These are phyloP conservation scores for Zapornia atra DNA, from an alignment of 2,113 vertebrate species.

Conservation along the genomic window DNA sequence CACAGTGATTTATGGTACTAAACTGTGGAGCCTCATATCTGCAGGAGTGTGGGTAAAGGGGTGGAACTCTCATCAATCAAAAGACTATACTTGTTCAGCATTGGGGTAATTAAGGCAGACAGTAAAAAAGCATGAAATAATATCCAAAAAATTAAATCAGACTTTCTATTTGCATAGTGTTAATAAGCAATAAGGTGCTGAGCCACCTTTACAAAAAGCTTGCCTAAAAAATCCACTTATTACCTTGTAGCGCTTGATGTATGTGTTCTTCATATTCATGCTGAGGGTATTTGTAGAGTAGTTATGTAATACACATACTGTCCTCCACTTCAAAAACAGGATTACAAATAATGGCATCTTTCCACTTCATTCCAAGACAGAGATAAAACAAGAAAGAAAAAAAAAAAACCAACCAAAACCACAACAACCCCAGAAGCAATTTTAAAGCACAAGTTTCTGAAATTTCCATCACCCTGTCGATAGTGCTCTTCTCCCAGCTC, in stretches of 20 bases:
- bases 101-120: constrained; percentile 65
- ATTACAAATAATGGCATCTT: not conserved
- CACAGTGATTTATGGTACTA: constrained; percentile 69
- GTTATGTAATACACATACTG: not conserved
- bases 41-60: constrained; percentile 61
- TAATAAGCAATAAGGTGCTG: constrained; percentile 28
- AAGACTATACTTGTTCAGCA: constrained; percentile 49
- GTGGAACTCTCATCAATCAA: constrained; percentile 71
- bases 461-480: not conserved
- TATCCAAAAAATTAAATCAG: constrained; percentile 50
- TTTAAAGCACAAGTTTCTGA: not conserved
- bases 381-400: not conserved
- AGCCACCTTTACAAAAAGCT: constrained; percentile 38
- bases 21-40: constrained; percentile 60
- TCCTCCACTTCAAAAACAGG: not conserved
- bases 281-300: not conserved
- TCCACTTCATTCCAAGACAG: not conserved
- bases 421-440: not conserved
- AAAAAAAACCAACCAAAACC: not conserved
- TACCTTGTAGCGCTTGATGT: not conserved
- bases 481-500: not conserved
- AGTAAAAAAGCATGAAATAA: constrained; percentile 55
- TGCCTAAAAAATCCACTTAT: constrained; percentile 22
- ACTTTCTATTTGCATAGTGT: constrained; percentile 56
- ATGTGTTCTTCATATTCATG: not conserved